A percentile compares a stretch with the other conserved stretches of the same genome.
These are phyloP conservation scores for Melanostoma mellinum DNA, from an alignment of 2,888 invertebrate species.

Conservation along the genomic window DNA sequence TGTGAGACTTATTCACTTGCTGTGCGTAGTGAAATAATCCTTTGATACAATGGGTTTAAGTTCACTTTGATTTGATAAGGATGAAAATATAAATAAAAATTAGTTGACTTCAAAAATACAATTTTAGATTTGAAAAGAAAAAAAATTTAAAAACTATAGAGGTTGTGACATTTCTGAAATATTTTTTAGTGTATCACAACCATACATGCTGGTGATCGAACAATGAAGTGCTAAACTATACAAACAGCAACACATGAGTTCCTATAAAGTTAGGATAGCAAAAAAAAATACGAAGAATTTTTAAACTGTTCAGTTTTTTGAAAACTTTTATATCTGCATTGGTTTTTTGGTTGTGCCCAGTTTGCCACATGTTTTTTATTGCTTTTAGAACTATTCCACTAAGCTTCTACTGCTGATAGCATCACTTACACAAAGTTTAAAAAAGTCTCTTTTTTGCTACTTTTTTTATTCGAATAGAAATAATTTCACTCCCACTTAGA, in stretches of 20 bases:
- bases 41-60: constrained; percentile 5
- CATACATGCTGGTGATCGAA: constrained; percentile 35
- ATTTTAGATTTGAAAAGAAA: no score
- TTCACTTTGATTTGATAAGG: no score
- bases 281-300: constrained; percentile 53
- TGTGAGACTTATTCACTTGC: constrained; percentile 44
- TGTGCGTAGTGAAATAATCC: constrained; percentile 11
- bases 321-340: constrained; percentile 38
- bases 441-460: background rate
- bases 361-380: constrained; percentile 35
- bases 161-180: background rate
- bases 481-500: constrained; percentile 67
- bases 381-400: background rate
- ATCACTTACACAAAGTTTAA: constrained; percentile 1
- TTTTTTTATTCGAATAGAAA: constrained; percentile 36
- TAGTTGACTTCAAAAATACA: no score
- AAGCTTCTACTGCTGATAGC: background rate
- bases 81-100: no score
- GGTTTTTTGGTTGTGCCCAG: constrained; percentile 57
- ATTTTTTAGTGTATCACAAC: background rate
- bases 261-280: constrained; percentile 34
- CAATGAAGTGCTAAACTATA: constrained; percentile 26
- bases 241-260: constrained; percentile 70
- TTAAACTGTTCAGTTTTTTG: constrained; percentile 45
- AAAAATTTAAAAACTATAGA: no score